Conservation (phyloP, 2,888 invertebrate species). For the Conops quadrifasciatus region DNA sequence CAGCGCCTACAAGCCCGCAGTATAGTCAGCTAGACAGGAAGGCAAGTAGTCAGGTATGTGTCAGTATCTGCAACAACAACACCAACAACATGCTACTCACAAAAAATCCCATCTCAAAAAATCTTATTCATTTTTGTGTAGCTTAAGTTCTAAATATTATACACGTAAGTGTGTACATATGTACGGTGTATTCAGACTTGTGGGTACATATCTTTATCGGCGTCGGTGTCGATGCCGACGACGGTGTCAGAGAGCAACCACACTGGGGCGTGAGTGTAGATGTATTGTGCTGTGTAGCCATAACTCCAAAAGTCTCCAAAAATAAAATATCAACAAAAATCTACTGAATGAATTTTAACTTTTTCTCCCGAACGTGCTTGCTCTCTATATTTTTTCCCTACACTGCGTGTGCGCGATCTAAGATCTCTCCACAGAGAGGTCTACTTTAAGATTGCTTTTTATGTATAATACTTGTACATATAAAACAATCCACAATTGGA, state of each 20-base stretch:
- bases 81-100: constrained; percentile 29
- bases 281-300: constrained; percentile 2
- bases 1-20: not conserved
- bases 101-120: constrained; percentile 22
- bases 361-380: not conserved
- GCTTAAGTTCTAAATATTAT: constrained; percentile 34
- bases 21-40: constrained; percentile 16
- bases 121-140: constrained; percentile 18
- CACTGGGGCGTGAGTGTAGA: not conserved
- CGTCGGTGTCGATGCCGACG: not conserved
- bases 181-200: constrained; percentile 19
- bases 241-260: constrained; percentile 6
- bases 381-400: not conserved
- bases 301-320: constrained; percentile 15
- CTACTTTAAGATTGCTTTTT: too few species aligned
- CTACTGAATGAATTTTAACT: constrained; percentile 31
- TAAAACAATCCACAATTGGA: too few species aligned
- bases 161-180: constrained; percentile 28
- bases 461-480: too few species aligned
- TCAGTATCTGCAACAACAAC: constrained; percentile 30
- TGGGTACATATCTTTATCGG: constrained; percentile 1
- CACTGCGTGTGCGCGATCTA: not conserved
- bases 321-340: constrained; percentile 28
- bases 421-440: too few species aligned
- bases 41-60: constrained; percentile 40